phyloP scores from a whole-genome alignment of 2,113 vertebrate species.

The Mus pahari region DNA sequence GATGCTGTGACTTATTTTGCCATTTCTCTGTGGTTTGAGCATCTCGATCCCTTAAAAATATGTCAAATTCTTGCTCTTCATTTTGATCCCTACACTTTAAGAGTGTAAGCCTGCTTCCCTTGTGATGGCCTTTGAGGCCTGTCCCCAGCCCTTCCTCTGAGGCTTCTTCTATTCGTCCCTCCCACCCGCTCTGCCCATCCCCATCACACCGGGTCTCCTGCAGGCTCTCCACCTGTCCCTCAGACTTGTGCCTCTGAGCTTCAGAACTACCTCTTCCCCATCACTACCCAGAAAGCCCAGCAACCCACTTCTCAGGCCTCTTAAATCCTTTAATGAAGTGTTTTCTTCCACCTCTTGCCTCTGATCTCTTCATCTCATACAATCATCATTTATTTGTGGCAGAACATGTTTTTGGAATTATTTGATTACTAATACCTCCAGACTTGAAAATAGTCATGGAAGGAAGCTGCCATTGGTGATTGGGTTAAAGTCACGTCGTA shows the following conservation, averaged over 20 bases:
- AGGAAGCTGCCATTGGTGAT: not conserved
- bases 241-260: not conserved
- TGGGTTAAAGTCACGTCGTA: not conserved
- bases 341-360: not conserved
- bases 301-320: not conserved
- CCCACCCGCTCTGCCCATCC: not conserved
- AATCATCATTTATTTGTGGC: not conserved
- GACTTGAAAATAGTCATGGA: not conserved
- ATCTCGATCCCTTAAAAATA: constrained; percentile 4
- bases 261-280: not conserved
- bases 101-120: not conserved
- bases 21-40: not conserved
- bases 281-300: not conserved
- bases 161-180: not conserved
- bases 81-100: not conserved
- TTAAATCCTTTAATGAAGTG: not conserved
- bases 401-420: not conserved
- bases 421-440: constrained; percentile 29
- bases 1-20: not conserved
- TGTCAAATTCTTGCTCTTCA: not conserved
- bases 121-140: not conserved
- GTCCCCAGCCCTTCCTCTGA: not conserved
- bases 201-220: not conserved
- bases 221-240: not conserved
- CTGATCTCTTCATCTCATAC: not conserved